Conservation (phyloP, 2,113 vertebrate genomes). For the Amblyornis subalaris region DNA sequence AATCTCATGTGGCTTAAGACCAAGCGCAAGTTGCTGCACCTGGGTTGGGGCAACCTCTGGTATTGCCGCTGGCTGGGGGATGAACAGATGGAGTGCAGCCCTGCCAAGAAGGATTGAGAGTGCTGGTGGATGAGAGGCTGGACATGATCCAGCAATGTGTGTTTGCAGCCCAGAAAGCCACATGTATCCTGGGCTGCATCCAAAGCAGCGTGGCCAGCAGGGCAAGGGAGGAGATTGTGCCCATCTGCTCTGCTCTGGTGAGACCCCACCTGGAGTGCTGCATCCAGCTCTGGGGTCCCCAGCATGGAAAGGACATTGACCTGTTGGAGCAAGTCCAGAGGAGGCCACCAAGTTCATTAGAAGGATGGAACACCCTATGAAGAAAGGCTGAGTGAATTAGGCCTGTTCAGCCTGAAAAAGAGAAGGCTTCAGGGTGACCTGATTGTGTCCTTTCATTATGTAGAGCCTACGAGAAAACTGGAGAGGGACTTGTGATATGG, state of each 20-base stretch:
- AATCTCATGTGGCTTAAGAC: background rate
- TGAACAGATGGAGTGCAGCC: background rate
- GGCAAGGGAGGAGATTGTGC: rapidly evolving
- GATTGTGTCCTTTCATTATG: background rate
- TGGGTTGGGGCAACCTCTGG: rapidly evolving
- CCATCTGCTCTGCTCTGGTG: background rate
- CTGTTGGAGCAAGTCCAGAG: background rate
- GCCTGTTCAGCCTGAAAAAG: background rate
- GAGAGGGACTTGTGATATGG: background rate
- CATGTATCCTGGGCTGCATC: rapidly evolving
- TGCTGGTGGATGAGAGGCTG: background rate
- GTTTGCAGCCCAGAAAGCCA: background rate
- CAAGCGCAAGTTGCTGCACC: background rate
- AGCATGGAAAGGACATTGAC: background rate
- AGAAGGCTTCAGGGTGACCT: background rate
- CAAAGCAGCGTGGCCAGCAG: background rate
- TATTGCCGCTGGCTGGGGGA: too few species aligned
- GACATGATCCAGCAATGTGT: background rate
- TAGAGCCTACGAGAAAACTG: background rate
- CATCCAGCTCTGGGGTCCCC: background rate
- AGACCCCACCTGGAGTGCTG: too few species aligned
- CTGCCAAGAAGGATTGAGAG: rapidly evolving
- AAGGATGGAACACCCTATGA: background rate
- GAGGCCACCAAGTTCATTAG: background rate
- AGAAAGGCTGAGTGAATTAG: background rate